Evolutionary conservation across 2,888 invertebrate species (phyloP), one percentile per base, ranked within the genome.

Genomic region (Lochmaea crataegi): DNA sequence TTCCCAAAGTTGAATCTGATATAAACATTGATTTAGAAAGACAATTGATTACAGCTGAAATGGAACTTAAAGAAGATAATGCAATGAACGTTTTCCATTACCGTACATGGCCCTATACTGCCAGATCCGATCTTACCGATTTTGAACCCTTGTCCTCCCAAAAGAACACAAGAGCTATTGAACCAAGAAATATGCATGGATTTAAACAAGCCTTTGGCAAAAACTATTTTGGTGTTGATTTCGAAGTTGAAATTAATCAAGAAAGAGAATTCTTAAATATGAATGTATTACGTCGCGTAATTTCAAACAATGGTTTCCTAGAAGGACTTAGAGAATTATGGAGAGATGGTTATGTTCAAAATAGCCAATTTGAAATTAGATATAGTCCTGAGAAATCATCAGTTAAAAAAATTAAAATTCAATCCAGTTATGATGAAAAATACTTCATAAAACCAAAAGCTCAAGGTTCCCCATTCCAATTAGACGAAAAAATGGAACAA

Each of bases 91-190:
- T 92, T 10, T 83, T 89, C 57, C 91, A 93, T 80, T 89, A 87
- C 85, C 91, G 91, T 80, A 88, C 90, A 1, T 88, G 89, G 87
- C 93, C 94, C 10, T 94, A 91, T 85, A 91, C 91, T 14, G 85
- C 91, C 1, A 88, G 86, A 77, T 88, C 90, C 80, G 88, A 91
- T 80, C 89, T 91, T 78, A 87, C 90, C 57, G 85, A 87, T 14
- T 83, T 91, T 60, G 86, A 88, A 63, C 89, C 92, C 4, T 84
- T 89, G 22, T 85, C 88, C 32, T 87, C 87, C 70, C 87, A 90
- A 6, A 88, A 89, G 80, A 75, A 89, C 16, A 85, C 90, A 71
- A 72, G 72, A 32, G 32, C 32, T 22, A 82, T 82, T 48, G 78
- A 84, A 78, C 82, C 82, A 42, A 78, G 84, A 78, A 80, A 82